Evolutionary conservation across 1,140 invertebrate species (phyloP), one percentile per base, ranked within the genome.

Genomic region (Cephus cinctus): DNA sequence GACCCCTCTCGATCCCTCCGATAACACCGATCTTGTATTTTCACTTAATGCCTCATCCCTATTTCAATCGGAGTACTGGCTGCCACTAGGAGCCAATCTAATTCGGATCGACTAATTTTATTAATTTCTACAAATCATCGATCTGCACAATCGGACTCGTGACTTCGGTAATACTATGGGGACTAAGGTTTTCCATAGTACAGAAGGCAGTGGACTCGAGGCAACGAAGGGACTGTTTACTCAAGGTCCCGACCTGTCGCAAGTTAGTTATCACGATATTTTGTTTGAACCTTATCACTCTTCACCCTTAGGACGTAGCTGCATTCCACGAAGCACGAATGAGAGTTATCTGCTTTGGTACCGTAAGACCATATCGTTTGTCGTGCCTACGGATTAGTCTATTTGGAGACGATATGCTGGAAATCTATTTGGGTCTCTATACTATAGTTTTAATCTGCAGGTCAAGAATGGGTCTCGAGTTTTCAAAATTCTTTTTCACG

Each of bases 351-450:
- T 36, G 6, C 27, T 11, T 9, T 12, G 2, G 27, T 30, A 12
- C 2, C 27, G 2, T 12, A 12, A 12, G 27, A 45, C 5, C 19
- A 31, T 52, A 52, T 46, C 52, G 56, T 57, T 56, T 63, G 48
- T 67, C 20, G 36, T 56, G 39, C 41, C 50, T 66, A 54, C 47
- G 62, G 64, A 69, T 71, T 70, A 68, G 54, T 48, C 19, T 71
- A 49, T 73, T 70, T 70, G 58, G 41, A 63, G 47, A 58, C 58
- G 63, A 68, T 66, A 67, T 38, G 25, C 22, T 35, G 34, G 30
- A 47, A 46, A 46, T 50, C 52, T 50, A 36, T 55, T 50, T 43
- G 34, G 20, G 47, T 16, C 43, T 20, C 36, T 34, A 11, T 11
- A 43, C 14, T 46, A 22, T 43, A n/a, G 15, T 47, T 19, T 21